Evolutionary conservation across 1,140 invertebrate genomes (phyloP).

Genomic region (Sitobion miscanthi): DNA sequence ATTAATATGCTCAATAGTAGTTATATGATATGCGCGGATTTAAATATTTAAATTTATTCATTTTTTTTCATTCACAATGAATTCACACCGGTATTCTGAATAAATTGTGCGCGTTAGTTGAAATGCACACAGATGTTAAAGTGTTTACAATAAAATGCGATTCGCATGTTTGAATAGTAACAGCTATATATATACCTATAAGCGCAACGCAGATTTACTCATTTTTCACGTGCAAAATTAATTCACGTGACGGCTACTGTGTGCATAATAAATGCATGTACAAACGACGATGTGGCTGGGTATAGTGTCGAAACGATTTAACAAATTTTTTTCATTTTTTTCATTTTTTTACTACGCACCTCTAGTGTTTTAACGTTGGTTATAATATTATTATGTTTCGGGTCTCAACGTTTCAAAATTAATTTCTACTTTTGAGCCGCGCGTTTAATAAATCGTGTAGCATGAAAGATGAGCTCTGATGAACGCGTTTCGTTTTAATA

Average conservation of each 20-base stretch:
- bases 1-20: not conserved
- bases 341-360: not conserved
- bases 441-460: too few species aligned
- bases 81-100: not conserved
- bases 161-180: not conserved
- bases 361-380: not conserved
- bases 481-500: too few species aligned
- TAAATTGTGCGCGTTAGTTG: not conserved
- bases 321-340: too few species aligned
- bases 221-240: not conserved
- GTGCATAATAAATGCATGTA: not conserved
- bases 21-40: not conserved
- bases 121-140: not conserved
- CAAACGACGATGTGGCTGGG: too few species aligned
- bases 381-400: too few species aligned
- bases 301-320: too few species aligned
- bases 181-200: too few species aligned
- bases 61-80: not conserved
- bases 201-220: not conserved
- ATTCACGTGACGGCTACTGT: not conserved
- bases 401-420: too few species aligned
- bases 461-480: too few species aligned
- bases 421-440: too few species aligned
- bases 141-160: not conserved
- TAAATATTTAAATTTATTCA: not conserved